phyloP scores from a whole-genome alignment of 2,888 invertebrate genomes.

The Yponomeuta plumbellus region DNA sequence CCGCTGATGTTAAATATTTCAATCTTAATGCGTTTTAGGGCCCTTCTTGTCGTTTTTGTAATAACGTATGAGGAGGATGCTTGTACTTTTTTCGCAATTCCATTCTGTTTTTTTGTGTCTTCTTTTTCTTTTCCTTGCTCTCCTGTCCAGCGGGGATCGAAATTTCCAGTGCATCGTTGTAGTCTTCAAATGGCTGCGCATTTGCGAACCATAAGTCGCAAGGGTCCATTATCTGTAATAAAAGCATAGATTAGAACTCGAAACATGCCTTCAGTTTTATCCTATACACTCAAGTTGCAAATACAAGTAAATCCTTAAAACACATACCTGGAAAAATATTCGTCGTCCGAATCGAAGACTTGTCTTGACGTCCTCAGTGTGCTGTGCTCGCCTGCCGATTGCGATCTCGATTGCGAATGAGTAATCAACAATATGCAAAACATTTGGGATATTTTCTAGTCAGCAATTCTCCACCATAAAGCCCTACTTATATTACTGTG shows the following conservation, averaged over 20 bases:
- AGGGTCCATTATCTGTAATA: slow-evolving; percentile 7
- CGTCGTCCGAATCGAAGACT: no score
- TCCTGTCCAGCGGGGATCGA: neutral
- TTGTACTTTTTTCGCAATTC: no score
- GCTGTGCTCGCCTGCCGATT: neutral
- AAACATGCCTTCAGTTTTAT: neutral
- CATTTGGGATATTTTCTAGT: neutral
- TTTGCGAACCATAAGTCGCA: neutral
- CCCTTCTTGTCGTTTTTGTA: neutral
- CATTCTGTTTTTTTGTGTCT: neutral
- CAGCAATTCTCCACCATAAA: neutral
- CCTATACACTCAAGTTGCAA: neutral
- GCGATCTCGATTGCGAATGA: neutral
- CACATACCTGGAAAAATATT: neutral
- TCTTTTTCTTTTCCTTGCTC: neutral
- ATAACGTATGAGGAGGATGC: slow-evolving; percentile 1
- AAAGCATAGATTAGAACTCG: neutral
- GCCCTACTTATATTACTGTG: neutral
- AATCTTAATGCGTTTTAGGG: neutral
- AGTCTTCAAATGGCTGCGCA: neutral
- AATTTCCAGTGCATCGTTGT: neutral
- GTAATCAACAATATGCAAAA: neutral
- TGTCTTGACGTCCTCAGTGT: no score
- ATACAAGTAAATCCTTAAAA: neutral
- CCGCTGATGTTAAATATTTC: neutral